Percentiles rank a stretch among this genome's conserved stretches.
These are phyloP conservation scores for Notospermus geniculatus DNA, from an alignment of 1,140 invertebrate genomes.

Conservation along the genomic window DNA sequence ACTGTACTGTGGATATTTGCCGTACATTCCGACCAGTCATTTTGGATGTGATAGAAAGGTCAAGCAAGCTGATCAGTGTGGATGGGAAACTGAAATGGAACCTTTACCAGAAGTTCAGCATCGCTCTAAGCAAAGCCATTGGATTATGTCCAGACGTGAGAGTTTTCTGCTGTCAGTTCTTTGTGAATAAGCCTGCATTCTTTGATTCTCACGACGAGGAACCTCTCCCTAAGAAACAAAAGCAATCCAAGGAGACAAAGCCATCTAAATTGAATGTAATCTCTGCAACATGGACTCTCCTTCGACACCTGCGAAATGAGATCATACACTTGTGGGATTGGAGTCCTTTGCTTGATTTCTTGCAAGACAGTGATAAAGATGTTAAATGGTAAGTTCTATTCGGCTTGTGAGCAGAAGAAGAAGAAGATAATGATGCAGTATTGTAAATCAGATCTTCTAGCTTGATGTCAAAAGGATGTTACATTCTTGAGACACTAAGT, in stretches of 20 bases:
- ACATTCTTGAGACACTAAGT: no score
- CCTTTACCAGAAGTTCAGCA: constrained; percentile 23
- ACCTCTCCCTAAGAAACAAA: background rate
- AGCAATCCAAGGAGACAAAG: background rate
- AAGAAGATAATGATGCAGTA: no score
- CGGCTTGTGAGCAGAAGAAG: no score
- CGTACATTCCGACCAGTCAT: constrained; percentile 25
- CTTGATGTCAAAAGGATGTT: background rate
- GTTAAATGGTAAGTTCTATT: constrained; percentile 2
- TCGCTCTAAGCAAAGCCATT: constrained; percentile 29
- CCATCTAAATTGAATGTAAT: background rate
- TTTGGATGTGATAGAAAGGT: constrained; percentile 31
- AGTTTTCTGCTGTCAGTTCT: constrained; percentile 14
- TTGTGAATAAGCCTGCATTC: constrained; percentile 1
- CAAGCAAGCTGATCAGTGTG: constrained; percentile 12
- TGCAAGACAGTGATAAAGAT: constrained; percentile 1
- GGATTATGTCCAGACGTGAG: constrained; percentile 24
- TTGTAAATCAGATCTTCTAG: background rate
- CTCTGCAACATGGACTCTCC: background rate
- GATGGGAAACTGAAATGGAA: background rate
- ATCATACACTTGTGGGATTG: constrained; percentile 3
- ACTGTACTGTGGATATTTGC: constrained; percentile 32
- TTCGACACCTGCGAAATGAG: background rate
- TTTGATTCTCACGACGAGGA: background rate
- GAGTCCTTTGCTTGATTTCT: constrained; percentile 5